These are phyloP conservation scores for Pholis gunnellus DNA, from an alignment of 2,113 vertebrate species.

Conservation along the genomic window DNA sequence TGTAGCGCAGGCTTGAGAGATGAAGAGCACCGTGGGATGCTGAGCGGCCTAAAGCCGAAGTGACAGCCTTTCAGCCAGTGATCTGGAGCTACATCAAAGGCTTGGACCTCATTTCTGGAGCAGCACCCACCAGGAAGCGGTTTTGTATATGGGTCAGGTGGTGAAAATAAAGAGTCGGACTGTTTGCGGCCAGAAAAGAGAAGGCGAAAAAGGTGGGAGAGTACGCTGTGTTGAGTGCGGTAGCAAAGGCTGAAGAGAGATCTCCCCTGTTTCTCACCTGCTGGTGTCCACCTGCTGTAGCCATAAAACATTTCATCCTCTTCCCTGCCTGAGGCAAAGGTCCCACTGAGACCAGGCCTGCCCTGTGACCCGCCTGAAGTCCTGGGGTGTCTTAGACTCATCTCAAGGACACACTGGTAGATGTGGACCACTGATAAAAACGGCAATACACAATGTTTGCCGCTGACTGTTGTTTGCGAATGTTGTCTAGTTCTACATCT, in stretches of 20 bases:
- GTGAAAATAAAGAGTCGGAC: constrained; percentile 68
- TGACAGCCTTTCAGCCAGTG: constrained; percentile 74
- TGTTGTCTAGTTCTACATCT: constrained; percentile 37
- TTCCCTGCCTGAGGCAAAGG: constrained; percentile 57
- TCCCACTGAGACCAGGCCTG: constrained; percentile 64
- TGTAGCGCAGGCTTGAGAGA: constrained; percentile 67
- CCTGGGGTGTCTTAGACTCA: constrained; percentile 46
- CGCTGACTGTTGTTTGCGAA: constrained; percentile 41
- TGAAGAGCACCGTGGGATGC: constrained; percentile 74
- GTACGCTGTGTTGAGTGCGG: constrained; percentile 36
- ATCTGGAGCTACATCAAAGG: constrained; percentile 83
- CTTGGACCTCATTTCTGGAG: constrained; percentile 81
- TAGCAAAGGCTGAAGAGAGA: constrained; percentile 36
- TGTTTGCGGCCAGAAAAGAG: constrained; percentile 58
- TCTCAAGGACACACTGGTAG: constrained; percentile 66
- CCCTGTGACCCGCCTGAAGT: constrained; percentile 60
- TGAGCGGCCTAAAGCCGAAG: constrained; percentile 74
- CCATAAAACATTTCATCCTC: constrained; percentile 79
- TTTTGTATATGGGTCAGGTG: constrained; percentile 84
- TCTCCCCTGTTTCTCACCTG: constrained; percentile 64
- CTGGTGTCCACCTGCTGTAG: constrained; percentile 84
- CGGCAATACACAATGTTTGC: constrained; percentile 38
- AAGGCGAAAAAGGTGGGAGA: constrained; percentile 59
- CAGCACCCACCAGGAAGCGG: constrained; percentile 81
- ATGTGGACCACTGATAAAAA: constrained; percentile 43